Percentiles rank a stretch among this genome's conserved stretches.
phyloP scores from a whole-genome alignment of 1,140 invertebrate species.

The Drosophila nebulosa region DNA sequence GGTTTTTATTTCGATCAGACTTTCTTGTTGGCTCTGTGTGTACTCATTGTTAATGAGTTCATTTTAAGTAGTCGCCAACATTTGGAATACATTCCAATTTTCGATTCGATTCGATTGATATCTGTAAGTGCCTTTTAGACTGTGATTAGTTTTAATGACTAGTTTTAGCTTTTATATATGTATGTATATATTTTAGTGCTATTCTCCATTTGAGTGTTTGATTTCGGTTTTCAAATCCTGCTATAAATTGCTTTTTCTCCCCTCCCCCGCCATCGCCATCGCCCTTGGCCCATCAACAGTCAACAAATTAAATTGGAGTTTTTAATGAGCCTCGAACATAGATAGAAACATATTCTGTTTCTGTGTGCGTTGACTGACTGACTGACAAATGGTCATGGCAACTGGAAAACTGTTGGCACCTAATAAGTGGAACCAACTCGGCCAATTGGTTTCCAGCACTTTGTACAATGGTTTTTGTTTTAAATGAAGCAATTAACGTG shows the following conservation, averaged over 20 bases:
- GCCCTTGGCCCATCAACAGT: neutral
- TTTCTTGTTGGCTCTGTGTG: conserved; percentile 3
- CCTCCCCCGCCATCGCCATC: no score
- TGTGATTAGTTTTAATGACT: conserved; percentile 74
- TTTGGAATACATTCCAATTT: conserved; percentile 55
- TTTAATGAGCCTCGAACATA: conserved; percentile 34
- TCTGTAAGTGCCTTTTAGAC: conserved; percentile 72
- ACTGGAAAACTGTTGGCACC: conserved; percentile 59
- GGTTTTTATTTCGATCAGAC: conserved; percentile 42
- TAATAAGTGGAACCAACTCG: conserved; percentile 52
- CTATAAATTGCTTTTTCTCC: conserved; percentile 41
- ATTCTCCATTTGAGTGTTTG: neutral
- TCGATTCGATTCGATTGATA: conserved; percentile 56
- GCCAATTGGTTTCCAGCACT: conserved; percentile 18
- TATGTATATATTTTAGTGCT: neutral
- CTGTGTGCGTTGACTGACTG: neutral
- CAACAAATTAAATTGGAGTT: conserved; percentile 45
- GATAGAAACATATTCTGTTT: conserved; percentile 5
- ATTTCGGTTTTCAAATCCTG: conserved; percentile 5
- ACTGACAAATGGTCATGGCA: conserved; percentile 30
- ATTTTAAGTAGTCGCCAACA: conserved; percentile 65
- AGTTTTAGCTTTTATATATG: conserved; percentile 39
- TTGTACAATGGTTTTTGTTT: conserved; percentile 56
- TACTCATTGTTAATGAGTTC: conserved; percentile 63
- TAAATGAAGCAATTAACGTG: conserved; percentile 77